A percentile compares a stretch with the other conserved stretches of the same genome.
These are phyloP conservation scores for Phodopus roborovskii DNA, from an alignment of 2,113 vertebrate species.

Conservation along the genomic window DNA sequence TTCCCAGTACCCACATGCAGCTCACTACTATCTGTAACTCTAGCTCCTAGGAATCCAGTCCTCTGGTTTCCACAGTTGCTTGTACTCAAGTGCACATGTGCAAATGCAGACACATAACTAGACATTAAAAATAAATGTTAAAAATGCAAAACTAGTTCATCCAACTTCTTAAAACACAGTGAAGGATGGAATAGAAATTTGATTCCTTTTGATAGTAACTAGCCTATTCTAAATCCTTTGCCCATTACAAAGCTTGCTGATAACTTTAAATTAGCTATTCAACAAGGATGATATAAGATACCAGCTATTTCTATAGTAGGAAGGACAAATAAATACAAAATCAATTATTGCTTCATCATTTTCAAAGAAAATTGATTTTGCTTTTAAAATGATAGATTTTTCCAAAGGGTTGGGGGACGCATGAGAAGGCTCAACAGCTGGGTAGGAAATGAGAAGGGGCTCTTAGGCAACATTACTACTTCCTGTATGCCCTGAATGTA, in stretches of 20 bases:
- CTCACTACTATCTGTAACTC: not conserved
- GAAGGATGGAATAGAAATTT: constrained; percentile 14
- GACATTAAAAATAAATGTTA: not conserved
- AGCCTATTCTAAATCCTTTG: constrained; percentile 33
- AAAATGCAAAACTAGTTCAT: constrained; percentile 21
- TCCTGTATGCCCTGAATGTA: constrained; percentile 12
- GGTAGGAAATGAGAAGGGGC: not conserved
- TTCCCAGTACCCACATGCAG: too few species aligned
- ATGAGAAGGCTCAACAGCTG: not conserved
- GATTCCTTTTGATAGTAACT: constrained; percentile 44
- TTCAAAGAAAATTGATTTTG: not conserved
- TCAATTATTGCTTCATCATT: constrained; percentile 29
- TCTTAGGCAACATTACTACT: not conserved
- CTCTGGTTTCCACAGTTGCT: not conserved
- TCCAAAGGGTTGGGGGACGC: not conserved
- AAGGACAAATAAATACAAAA: constrained; percentile 52
- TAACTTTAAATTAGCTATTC: constrained; percentile 27
- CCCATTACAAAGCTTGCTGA: constrained; percentile 39
- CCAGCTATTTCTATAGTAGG: not conserved
- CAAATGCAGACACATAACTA: not conserved
- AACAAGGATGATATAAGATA: not conserved
- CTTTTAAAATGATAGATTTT: constrained; percentile 39
- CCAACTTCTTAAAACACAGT: constrained; percentile 15
- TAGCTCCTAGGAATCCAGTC: not conserved
- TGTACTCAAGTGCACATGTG: not conserved